Conservation (phyloP, 2,888 invertebrate genomes). For the Tetranychus truncatus region DNA sequence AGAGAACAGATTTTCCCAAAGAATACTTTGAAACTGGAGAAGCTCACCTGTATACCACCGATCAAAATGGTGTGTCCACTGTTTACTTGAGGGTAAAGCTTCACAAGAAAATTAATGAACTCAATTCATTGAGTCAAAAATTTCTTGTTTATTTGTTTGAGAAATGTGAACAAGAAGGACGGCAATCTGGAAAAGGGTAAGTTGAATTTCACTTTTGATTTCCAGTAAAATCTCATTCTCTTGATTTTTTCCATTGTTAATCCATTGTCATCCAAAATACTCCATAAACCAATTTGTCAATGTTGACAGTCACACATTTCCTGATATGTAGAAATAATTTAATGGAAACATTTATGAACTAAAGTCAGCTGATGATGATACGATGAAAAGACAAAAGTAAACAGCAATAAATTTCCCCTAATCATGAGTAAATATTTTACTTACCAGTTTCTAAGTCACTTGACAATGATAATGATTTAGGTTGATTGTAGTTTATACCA, state of each 20-base stretch:
- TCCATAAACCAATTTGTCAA: too few relatives aligned
- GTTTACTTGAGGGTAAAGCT: slow-evolving; percentile 8
- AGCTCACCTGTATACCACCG: slow-evolving; percentile 11
- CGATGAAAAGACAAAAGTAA: too few relatives aligned
- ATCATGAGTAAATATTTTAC: background rate
- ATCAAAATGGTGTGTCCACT: slow-evolving; percentile 10
- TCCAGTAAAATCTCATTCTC: background rate
- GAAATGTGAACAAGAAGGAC: background rate
- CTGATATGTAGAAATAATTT: too few relatives aligned
- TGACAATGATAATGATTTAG: background rate
- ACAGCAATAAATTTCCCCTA: too few relatives aligned
- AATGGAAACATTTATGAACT: too few relatives aligned
- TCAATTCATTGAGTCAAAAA: background rate
- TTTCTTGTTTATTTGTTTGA: slow-evolving; percentile 9
- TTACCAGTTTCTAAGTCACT: background rate
- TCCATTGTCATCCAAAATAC: background rate
- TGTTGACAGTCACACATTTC: too few relatives aligned
- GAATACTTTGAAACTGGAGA: slow-evolving; percentile 15
- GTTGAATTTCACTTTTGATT: background rate
- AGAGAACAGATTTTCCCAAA: slow-evolving; percentile 14
- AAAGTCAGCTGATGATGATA: too few relatives aligned
- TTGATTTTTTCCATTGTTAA: background rate
- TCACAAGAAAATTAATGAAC: slow-evolving; percentile 8
- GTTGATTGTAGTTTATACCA: background rate
- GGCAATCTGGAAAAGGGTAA: slow-evolving; percentile 5